Conservation (phyloP, 2,888 invertebrate species). For the Automeris io region DNA sequence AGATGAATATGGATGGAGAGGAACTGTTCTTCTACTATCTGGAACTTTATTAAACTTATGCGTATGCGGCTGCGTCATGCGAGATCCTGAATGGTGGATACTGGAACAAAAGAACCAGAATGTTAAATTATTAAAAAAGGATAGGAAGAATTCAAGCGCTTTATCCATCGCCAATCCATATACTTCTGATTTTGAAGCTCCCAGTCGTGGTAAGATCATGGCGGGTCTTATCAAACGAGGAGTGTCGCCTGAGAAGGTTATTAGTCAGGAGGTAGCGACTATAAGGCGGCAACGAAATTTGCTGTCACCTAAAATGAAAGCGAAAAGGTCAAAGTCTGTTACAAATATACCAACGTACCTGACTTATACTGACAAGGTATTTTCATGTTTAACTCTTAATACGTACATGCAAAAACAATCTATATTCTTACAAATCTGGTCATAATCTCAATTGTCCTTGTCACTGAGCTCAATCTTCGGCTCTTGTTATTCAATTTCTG, state of each 20-base stretch:
- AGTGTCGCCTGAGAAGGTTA: conserved; percentile 46
- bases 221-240: conserved; percentile 47
- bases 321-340: conserved; percentile 75
- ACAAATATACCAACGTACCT: conserved; percentile 86
- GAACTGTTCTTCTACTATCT: conserved; percentile 86
- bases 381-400: neutral
- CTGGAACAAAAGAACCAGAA: conserved; percentile 77
- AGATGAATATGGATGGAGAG: conserved; percentile 89
- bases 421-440: no score
- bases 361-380: conserved; percentile 81
- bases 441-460: no score
- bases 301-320: conserved; percentile 17
- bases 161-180: conserved; percentile 68
- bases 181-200: conserved; percentile 49
- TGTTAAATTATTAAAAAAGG: conserved; percentile 40
- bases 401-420: no score
- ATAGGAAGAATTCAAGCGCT: conserved; percentile 66
- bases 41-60: conserved; percentile 91
- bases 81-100: conserved; percentile 90
- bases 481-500: no score
- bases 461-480: no score
- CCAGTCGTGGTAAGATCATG: conserved; percentile 51
- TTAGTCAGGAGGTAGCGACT: conserved; percentile 47
- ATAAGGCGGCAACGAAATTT: conserved; percentile 45
- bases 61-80: conserved; percentile 91